Conservation (phyloP, 2,113 vertebrate species). For the Strigops habroptila region DNA sequence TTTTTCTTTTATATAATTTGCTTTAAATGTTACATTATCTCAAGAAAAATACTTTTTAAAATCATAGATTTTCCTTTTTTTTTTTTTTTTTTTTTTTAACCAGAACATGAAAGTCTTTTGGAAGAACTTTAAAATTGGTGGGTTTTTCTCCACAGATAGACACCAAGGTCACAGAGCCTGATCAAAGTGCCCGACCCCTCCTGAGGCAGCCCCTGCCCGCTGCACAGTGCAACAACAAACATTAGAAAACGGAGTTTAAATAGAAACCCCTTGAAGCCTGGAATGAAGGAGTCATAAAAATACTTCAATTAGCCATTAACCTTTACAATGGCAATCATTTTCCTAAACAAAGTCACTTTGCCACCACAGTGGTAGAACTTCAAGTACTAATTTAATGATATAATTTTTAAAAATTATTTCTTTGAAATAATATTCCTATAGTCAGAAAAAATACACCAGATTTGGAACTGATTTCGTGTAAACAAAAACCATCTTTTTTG, state of each 20-base stretch:
- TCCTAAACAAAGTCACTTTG: constrained; percentile 57
- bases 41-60: constrained; percentile 84
- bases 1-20: constrained; percentile 74
- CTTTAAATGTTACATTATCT: constrained; percentile 81
- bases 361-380: constrained; percentile 72
- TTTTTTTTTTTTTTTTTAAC: constrained; percentile 70
- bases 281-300: constrained; percentile 73
- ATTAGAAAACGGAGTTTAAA: constrained; percentile 46
- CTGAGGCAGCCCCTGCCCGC: constrained; percentile 23
- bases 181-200: constrained; percentile 33
- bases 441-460: constrained; percentile 78
- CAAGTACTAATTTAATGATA: constrained; percentile 79
- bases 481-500: constrained; percentile 63
- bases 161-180: constrained; percentile 28
- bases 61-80: constrained; percentile 73
- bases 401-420: constrained; percentile 72
- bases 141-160: constrained; percentile 54
- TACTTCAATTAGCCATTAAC: constrained; percentile 74
- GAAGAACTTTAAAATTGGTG: constrained; percentile 75
- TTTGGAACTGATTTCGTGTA: constrained; percentile 72
- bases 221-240: constrained; percentile 51
- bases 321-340: constrained; percentile 68
- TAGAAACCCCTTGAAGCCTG: constrained; percentile 65
- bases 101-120: constrained; percentile 78
- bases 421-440: constrained; percentile 81